Conservation (phyloP, 2,888 invertebrate species). For the Melipona bicolor region DNA sequence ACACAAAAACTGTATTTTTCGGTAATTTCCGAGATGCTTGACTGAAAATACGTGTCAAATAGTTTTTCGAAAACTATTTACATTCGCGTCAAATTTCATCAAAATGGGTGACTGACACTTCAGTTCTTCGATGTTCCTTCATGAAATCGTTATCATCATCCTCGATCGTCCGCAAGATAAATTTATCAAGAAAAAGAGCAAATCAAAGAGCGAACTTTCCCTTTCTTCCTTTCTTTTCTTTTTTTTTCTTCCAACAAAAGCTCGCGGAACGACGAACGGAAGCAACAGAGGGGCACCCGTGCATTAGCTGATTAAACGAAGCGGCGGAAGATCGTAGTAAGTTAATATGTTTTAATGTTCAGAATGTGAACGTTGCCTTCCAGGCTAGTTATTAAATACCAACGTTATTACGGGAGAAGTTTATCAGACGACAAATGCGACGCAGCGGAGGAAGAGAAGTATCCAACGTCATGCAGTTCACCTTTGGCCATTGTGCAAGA, state of each 20-base stretch:
- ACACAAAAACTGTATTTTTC: no score
- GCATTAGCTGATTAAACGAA: slow-evolving; percentile 5
- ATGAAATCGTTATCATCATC: no score
- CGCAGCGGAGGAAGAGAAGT: not conserved
- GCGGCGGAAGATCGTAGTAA: not conserved
- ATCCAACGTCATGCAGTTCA: not conserved
- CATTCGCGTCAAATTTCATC: no score
- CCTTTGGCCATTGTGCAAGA: not conserved
- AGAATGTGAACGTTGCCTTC: not conserved
- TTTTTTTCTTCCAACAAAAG: not conserved
- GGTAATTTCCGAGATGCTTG: no score
- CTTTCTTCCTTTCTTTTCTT: not conserved
- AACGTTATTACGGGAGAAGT: not conserved
- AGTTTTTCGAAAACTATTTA: no score
- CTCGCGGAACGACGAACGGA: not conserved
- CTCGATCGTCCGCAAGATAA: no score
- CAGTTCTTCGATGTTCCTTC: no score
- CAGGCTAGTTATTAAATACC: not conserved
- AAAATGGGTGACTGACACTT: no score
- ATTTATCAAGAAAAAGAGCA: not conserved
- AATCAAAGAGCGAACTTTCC: not conserved
- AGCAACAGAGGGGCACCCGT: not conserved
- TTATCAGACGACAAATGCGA: not conserved
- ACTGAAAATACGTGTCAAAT: no score
- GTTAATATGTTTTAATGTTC: not conserved